Base-by-base conservation (phyloP, 2,888 invertebrate species). In the Drosophila infuscata region DNA sequence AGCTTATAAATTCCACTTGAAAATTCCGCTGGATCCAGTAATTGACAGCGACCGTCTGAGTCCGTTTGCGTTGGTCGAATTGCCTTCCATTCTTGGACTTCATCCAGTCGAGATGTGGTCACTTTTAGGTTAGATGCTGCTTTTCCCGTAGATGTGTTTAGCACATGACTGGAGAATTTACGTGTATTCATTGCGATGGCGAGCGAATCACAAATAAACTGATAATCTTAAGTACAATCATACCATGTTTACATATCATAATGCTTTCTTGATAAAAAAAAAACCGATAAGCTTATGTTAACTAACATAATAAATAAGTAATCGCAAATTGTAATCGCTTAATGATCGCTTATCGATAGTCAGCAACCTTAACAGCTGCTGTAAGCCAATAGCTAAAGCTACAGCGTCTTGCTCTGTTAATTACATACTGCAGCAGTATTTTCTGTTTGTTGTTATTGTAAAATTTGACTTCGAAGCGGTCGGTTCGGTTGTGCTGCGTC, bases 1-100 rank as follows among this genome's bases (percentile, higher is more conserved):
- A 97, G 91, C 89, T 96, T 97, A 90, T 97, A 97, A 29, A 95
- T 94, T 4, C 96, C 97, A 3, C 53, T 95, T 93, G 0, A 97
- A 96, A 88, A 85, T 2, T 83, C 70, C 0, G 30, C 32, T 4
- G 66, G 51, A 3, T 71, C 66, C 57, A 85, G 43, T 8, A 85
- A 30, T 5, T 56, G 51, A 32, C 88, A 79, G 2, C 85, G 85
- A 8, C 85, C 88, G 88, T 96, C 96, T 0, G 93, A 88, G 83
- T 95, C 95, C 0, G 96, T 96, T 64, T 93, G 88, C 0, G 94
- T 94, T 82, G 94, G 95, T 82, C 95, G 95, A 87, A 97, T 94
- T 52, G 95, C 94, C 0, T 94, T 94, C 97, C 97, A 97, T 54
- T 94, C 92, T 1, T 95, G 87, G 3, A 60, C n/a, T 46, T 95